Conservation (phyloP, 2,797 vertebrate species). For the Coregonus suidteri region DNA sequence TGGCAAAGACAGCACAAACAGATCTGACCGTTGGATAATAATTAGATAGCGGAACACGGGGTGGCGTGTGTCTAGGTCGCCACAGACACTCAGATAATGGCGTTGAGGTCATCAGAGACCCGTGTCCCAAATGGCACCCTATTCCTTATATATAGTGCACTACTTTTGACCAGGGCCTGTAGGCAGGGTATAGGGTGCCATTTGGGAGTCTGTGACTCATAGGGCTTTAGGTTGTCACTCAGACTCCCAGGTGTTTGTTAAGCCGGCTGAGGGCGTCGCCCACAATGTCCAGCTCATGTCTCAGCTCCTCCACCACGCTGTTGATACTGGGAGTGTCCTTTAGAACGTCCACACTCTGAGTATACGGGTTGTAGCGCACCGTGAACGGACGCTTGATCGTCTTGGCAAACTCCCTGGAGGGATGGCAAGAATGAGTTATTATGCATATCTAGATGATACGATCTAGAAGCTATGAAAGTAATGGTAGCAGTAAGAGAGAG, state of each 20-base stretch:
- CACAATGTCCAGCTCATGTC: conserved; percentile 89
- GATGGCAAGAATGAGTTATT: conserved; percentile 1
- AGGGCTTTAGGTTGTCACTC: conserved; percentile 39
- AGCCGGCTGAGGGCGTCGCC: conserved; percentile 89
- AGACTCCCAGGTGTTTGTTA: conserved; percentile 85
- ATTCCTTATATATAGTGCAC: background rate
- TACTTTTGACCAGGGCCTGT: background rate
- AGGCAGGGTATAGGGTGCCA: background rate
- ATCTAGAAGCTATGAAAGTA: too few relatives aligned
- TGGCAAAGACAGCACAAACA: background rate
- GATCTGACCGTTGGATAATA: conserved; percentile 18
- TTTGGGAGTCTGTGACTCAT: background rate
- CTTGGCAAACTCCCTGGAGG: conserved; percentile 93
- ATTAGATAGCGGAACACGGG: background rate
- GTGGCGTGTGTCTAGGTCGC: background rate
- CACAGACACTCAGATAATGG: background rate
- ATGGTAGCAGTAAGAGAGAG: too few relatives aligned
- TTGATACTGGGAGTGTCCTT: conserved; percentile 91
- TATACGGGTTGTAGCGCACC: conserved; percentile 94
- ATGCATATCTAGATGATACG: background rate
- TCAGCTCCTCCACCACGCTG: conserved; percentile 88
- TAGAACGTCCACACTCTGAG: conserved; percentile 90
- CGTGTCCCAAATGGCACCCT: background rate
- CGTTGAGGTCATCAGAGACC: conserved; percentile 64
- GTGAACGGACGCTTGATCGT: conserved; percentile 95